phyloP scores from a whole-genome alignment of 2,797 vertebrate species.

The Mycteria americana region DNA sequence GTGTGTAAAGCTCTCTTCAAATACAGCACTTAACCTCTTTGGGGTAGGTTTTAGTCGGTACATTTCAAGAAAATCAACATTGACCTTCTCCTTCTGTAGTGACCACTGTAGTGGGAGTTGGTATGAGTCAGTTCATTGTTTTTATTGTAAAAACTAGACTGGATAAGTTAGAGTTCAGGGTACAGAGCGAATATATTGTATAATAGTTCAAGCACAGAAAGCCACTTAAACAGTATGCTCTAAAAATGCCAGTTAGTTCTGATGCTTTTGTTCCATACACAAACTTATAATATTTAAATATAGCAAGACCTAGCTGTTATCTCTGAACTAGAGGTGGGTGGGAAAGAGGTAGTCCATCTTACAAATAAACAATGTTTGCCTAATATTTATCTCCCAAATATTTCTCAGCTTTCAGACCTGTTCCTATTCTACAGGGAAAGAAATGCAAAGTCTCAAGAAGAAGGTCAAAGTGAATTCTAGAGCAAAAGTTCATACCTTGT shows the following conservation, averaged over 20 bases:
- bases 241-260: background rate
- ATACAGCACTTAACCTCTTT: background rate
- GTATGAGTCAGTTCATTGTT: background rate
- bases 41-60: background rate
- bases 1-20: background rate
- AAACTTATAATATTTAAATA: background rate
- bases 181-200: background rate
- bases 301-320: background rate
- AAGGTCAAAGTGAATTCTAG: background rate
- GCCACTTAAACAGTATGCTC: background rate
- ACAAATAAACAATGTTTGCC: background rate
- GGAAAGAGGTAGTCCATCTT: background rate
- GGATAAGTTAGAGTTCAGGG: background rate
- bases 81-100: background rate
- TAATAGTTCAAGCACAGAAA: background rate
- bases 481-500: background rate
- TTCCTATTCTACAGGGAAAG: background rate
- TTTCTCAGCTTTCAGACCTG: background rate
- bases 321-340: background rate
- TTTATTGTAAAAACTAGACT: background rate
- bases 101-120: background rate
- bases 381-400: background rate
- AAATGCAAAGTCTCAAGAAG: background rate
- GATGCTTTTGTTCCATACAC: background rate
- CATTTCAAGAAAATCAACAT: background rate